Evolutionary conservation across 2,113 vertebrate species (phyloP), one percentile per base, ranked within the genome.

Genomic region (Romanogobio albipinnatus): DNA sequence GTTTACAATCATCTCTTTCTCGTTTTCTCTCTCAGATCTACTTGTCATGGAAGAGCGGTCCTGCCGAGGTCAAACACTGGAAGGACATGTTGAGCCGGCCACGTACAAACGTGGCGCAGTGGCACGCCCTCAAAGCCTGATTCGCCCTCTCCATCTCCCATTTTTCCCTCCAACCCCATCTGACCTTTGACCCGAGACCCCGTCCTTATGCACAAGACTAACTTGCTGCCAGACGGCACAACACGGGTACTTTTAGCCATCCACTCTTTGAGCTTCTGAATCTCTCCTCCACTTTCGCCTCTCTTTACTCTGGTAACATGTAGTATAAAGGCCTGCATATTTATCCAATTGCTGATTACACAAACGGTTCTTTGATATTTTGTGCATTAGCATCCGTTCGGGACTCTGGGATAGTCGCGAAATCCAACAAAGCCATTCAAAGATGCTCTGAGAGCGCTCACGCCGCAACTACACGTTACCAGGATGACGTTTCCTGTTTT

Each of bases 81-180:
- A 99, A 99, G 93, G 98, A 99, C 94, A 99, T 99, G 98, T 97
- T 99, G 82, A 96, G 97, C 84, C 96, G 96, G 36, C 98, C 98
- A 51, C 97, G 98, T 86, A 96, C 96, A 84, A 94, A 96, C 0
- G 98, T 99, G 94, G 97, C 98, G 83, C 98, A 99, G 92, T 99
- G 98, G 98, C 98, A 99, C 84, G 96, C 98, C 94, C 96, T 99
- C 88, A 99, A 99, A 92, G 97, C 98, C 93, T 99, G 95, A 98
- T 89, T 47, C 75, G 87, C 82, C 89, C 90, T 84, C 76, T 64
- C 73, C 73, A 71, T 73, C 47, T n/a, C 58, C 79, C 71, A 11
- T 49, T 26, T 33, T 47, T n/a, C 74, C 47, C 56, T 77, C 26
- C 66, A 10, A 71, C 11, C 73, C 74, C 75, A 73, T 86, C 64